Percentiles rank a stretch among this genome's conserved stretches.
These are phyloP conservation scores for Drosophila athabasca DNA, from an alignment of 1,140 invertebrate genomes.

Conservation along the genomic window DNA sequence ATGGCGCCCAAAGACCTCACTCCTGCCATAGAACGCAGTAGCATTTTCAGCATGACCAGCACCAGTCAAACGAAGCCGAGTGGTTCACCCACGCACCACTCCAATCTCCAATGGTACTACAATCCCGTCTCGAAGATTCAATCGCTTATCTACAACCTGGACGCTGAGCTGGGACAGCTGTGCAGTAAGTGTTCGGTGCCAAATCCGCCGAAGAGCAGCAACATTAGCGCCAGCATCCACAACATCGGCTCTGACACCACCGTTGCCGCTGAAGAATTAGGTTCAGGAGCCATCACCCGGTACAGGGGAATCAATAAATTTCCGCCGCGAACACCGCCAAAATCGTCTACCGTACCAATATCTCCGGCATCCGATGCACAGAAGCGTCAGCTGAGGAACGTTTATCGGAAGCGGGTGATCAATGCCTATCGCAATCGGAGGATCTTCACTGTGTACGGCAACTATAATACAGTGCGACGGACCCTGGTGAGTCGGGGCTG, in stretches of 20 bases:
- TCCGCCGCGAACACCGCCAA: constrained; percentile 9
- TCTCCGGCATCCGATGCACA: constrained; percentile 36
- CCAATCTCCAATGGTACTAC: constrained; percentile 59
- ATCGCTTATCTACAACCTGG: constrained; percentile 71
- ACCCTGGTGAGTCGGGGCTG: constrained; percentile 86
- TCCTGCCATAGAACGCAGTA: constrained; percentile 33
- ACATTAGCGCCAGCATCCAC: not conserved
- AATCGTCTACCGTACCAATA: not conserved
- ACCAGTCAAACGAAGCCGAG: too few species aligned
- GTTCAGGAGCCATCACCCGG: too few species aligned
- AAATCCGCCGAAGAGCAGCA: constrained; percentile 25
- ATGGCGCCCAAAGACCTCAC: too few species aligned
- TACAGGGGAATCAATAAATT: constrained; percentile 6
- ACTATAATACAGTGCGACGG: constrained; percentile 78
- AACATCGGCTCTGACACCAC: not conserved
- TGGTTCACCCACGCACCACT: constrained; percentile 12
- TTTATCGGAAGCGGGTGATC: constrained; percentile 70
- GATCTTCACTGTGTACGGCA: constrained; percentile 78
- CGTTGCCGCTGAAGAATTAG: not conserved
- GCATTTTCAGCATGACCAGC: not conserved
- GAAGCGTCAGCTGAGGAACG: constrained; percentile 59
- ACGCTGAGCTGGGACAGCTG: constrained; percentile 65
- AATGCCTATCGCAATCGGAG: constrained; percentile 76
- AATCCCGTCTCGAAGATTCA: constrained; percentile 74
- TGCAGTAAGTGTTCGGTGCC: constrained; percentile 66